These are phyloP conservation scores for Rhadina sibilatrix DNA, from an alignment of 2,113 vertebrate species.

Conservation along the genomic window DNA sequence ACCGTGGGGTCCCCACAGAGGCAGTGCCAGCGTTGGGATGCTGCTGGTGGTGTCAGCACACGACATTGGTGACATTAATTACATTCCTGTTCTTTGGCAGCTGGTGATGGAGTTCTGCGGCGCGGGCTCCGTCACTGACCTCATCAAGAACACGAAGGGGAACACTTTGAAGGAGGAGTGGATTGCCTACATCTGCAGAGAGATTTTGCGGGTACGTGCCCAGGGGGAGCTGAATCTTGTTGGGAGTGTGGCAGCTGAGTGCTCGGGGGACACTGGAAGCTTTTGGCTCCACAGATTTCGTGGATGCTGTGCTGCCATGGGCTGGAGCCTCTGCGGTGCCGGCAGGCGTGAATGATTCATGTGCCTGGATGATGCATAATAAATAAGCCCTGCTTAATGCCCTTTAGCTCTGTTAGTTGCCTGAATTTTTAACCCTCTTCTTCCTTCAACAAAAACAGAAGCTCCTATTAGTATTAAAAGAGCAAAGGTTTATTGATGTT, in stretches of 20 bases:
- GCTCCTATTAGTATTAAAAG: neutral
- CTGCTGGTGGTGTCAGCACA: neutral
- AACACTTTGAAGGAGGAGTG: constrained; percentile 98
- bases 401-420: neutral
- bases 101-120: constrained; percentile 99
- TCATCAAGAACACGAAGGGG: constrained; percentile 99
- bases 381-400: constrained; percentile 21
- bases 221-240: neutral
- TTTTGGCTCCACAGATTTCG: neutral
- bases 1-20: neutral
- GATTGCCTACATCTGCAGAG: constrained; percentile 98
- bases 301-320: neutral
- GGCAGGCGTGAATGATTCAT: constrained; percentile 47
- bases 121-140: constrained; percentile 93
- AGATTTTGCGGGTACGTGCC: constrained; percentile 89
- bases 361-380: constrained; percentile 48
- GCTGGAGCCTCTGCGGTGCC: neutral
- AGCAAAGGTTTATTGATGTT: neutral
- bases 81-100: constrained; percentile 68
- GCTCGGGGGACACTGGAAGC: neutral
- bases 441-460: neutral
- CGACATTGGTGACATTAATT: neutral
- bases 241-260: neutral
- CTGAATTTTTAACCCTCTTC: constrained; percentile 7
- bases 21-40: neutral